Evolutionary conservation across 2,113 vertebrate species (phyloP), one percentile per base, ranked within the genome.

Genomic region (Chamaetylas fuelleborni): DNA sequence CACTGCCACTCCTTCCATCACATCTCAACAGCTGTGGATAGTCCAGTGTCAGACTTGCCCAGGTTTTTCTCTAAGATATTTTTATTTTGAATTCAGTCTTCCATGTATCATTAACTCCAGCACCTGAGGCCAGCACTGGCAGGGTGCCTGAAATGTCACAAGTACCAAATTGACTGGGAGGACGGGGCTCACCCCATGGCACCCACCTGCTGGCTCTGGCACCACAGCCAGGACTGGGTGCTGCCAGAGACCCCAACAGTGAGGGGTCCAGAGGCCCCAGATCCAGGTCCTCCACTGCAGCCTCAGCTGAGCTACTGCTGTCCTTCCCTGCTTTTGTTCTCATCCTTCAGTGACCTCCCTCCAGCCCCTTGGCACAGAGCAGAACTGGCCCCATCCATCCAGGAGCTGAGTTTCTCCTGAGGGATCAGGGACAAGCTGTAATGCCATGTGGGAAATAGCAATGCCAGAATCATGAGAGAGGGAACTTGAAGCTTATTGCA

Each of bases 141-240:
- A 36, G 9, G 34, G 19, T 40, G 66, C 25, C 22, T 60, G 23
- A 61, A 51, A 14, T 43, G 26, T 73, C 71, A 48, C 24, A 43
- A 70, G 47, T 12, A 13, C 5, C 2, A 26, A 45, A 29, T 0
- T 57, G 48, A 6, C n/a, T 34, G 25, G 3, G 22, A 12, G 7
- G 1, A 12, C 0, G 0, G 38, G 22, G 7, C 28, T 77, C 28
- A 19, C 7, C 19, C 33, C 2, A 0, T 62, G 15, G 40, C 34
- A 33, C n/a, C 34, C 18, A 6, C 6, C 31, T 0, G 0, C n/a
- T 45, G 57, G 19, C 58, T 40, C 1, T 67, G 57, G 38, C 60
- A 73, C 58, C 12, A 7, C 0, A 0, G 24, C 29, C 2, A 14
- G 60, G 31, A 72, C 42, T 16, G 23, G 22, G n/a, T 58, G 38